phyloP scores from a whole-genome alignment of 2,888 invertebrate genomes.

The Deilephila elpenor region DNA sequence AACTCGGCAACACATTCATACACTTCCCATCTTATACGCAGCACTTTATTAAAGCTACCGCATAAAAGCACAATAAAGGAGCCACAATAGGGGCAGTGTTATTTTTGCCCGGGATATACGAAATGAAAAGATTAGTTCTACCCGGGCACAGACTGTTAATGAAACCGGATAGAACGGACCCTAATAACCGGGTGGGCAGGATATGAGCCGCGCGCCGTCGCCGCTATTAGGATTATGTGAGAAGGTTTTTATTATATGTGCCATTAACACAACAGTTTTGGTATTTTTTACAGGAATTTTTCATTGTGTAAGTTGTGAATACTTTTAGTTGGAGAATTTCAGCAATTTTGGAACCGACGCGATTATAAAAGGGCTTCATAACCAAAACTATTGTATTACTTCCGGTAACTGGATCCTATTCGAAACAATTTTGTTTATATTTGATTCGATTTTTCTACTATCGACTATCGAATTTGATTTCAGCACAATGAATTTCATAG shows the following conservation, averaged over 20 bases:
- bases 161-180: constrained; percentile 32
- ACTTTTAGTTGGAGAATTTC: neutral
- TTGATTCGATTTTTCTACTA: no score
- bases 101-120: constrained; percentile 23
- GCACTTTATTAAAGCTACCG: constrained; percentile 24
- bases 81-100: constrained; percentile 20
- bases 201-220: constrained; percentile 31
- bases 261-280: neutral
- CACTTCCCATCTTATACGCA: neutral
- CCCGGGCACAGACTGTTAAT: constrained; percentile 24
- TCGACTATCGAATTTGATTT: no score
- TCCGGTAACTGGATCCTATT: no score
- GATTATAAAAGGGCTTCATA: no score
- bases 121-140: constrained; percentile 21
- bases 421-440: no score
- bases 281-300: neutral
- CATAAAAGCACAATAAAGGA: constrained; percentile 19
- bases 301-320: neutral
- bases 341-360: neutral
- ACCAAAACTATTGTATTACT: no score
- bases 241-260: neutral
- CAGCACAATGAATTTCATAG: no score
- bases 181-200: constrained; percentile 30
- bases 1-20: neutral
- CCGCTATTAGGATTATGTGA: constrained; percentile 6